Base-by-base conservation (phyloP, 92 coral and sea anemone genomes). In the Epizoanthus scotinus region DNA sequence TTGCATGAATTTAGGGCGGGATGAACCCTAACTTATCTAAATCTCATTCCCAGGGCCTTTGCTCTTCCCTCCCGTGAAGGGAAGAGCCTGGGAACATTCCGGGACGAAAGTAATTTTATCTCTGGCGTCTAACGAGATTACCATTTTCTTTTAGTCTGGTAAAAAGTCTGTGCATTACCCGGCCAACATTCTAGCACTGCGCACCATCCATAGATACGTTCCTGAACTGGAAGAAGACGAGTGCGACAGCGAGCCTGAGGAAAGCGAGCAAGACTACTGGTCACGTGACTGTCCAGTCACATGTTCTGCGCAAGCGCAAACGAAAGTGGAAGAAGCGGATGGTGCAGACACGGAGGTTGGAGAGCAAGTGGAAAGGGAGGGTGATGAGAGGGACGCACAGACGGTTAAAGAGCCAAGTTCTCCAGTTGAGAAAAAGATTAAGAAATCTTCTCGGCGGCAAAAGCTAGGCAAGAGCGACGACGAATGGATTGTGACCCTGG, bases 131-230 rank as follows among this genome's bases (percentile, higher is more conserved):
- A 42, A 63, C 3, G 18, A 18, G 31, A 27, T 63, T 25, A 40
- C 29, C 13, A 19, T 44, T 47, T 73, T 55, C 21, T 47, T n/a
- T 26, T 75, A 88, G 91, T 84, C 91, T 20, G 79, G 62, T 22
- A 81, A 84, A 10, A 82, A 88, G 53, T 78, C 88, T 42, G 91
- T 88, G 21, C 91, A 88, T 27, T 88, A 84, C 44, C 91, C 91
- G 0, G 87, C 84, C 14, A 88, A 88, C 73, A 88, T 88, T 57
- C 88, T 88, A 12, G 91, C 82, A 55, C 67, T 88, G 78, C 78
- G 91, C 69, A 84, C 83, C n/a, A 75, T 88, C 67, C 71, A 84
- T 52, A 84, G 88, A 40, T 88, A 84, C 77, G n/a, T 71, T 70
- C 78, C 59, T 36, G 91, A 88, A 36, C 85, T 75, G 38, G 88